Evolutionary conservation across 1,140 invertebrate genomes (phyloP).

Genomic region (Ectropis grisescens): DNA sequence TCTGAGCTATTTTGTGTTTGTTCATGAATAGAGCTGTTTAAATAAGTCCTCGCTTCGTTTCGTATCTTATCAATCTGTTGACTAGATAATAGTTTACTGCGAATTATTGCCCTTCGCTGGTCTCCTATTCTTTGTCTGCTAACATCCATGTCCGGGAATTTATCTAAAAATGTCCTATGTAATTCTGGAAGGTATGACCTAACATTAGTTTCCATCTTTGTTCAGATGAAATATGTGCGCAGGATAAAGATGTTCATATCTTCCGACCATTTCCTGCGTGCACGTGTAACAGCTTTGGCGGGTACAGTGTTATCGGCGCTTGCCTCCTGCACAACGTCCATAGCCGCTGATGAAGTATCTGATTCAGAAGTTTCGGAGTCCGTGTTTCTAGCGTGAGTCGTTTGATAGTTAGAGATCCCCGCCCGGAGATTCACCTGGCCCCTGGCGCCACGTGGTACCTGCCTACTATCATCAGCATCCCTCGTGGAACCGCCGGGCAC

Average conservation of each 20-base stretch:
- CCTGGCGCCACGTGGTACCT: no score
- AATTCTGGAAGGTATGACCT: conserved; percentile 4
- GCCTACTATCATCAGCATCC: no score
- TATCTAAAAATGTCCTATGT: conserved; percentile 10
- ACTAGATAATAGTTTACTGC: conserved; percentile 9
- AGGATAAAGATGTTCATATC: conserved; percentile 11
- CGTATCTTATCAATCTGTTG: conserved; percentile 5
- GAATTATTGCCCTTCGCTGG: conserved; percentile 15
- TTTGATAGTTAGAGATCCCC: no score
- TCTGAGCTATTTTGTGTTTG: background rate
- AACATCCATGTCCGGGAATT: conserved; percentile 13
- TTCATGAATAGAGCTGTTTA: conserved; percentile 1
- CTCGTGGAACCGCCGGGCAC: no score
- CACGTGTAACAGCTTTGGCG: no score
- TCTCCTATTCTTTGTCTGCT: conserved; percentile 17
- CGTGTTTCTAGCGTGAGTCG: no score
- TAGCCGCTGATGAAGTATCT: no score
- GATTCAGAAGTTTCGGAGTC: no score
- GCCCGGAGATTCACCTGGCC: no score
- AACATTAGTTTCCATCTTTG: conserved; percentile 1
- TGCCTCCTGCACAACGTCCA: conserved; percentile 5
- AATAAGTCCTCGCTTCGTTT: conserved; percentile 6
- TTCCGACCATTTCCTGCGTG: conserved; percentile 6
- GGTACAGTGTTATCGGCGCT: conserved; percentile 1
- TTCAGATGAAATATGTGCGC: conserved; percentile 8